A percentile compares a stretch with the other conserved stretches of the same genome.
phyloP scores from a whole-genome alignment of 2,797 vertebrate genomes.

The Gambelia wislizenii region DNA sequence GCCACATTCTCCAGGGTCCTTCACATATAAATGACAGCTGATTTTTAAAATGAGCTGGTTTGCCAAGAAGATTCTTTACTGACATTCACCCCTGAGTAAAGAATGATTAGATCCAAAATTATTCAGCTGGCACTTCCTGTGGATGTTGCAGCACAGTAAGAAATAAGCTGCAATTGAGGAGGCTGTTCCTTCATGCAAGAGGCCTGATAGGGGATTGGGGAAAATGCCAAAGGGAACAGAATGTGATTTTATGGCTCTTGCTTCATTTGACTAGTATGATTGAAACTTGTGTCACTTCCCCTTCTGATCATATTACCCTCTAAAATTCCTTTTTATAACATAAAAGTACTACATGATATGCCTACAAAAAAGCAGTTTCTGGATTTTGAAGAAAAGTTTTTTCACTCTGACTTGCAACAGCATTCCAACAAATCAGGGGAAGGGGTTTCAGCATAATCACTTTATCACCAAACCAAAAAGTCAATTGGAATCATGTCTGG shows the following conservation, averaged over 20 bases:
- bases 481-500: neutral
- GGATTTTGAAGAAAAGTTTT: neutral
- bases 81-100: slow-evolving; percentile 10
- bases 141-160: accelerated
- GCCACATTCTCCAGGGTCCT: slow-evolving; percentile 22
- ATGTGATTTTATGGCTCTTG: neutral
- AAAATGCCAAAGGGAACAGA: slow-evolving; percentile 21
- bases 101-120: slow-evolving; percentile 47
- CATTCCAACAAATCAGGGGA: neutral
- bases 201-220: neutral
- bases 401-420: neutral
- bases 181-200: slow-evolving; percentile 12
- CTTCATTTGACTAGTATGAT: slow-evolving; percentile 36
- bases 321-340: neutral
- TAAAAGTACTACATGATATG: neutral
- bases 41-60: slow-evolving; percentile 50
- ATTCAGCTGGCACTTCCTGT: slow-evolving; percentile 25
- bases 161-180: neutral
- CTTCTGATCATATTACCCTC: neutral
- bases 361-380: neutral
- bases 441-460: neutral
- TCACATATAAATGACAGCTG: slow-evolving; percentile 25
- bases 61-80: slow-evolving; percentile 39
- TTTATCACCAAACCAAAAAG: neutral
- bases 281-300: slow-evolving; percentile 2